Evolutionary conservation across 2,888 invertebrate species (phyloP).

Genomic region (Lasioglossum zephyrum): DNA sequence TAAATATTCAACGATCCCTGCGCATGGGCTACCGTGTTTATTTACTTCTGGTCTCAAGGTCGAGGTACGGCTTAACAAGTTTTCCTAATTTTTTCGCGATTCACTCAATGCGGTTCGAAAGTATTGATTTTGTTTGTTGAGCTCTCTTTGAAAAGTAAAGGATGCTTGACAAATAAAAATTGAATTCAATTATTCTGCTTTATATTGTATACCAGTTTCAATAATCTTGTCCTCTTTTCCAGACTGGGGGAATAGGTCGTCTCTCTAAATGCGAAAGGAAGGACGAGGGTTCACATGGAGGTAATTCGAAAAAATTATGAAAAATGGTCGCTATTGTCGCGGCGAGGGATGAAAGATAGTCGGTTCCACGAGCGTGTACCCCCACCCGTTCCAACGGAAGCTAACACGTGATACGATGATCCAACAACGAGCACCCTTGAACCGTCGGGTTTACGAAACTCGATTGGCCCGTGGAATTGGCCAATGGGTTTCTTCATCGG

Average conservation of each 20-base stretch:
- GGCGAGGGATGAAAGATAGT: conserved; percentile 1
- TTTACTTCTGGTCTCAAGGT: neutral
- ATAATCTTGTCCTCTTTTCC: neutral
- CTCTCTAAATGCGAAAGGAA: neutral
- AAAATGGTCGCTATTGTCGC: neutral
- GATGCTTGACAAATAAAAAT: too few relatives aligned
- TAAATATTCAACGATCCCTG: neutral
- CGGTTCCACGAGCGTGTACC: neutral
- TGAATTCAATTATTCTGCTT: too few relatives aligned
- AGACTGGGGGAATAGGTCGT: neutral
- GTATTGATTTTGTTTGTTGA: neutral
- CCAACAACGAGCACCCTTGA: conserved; percentile 3
- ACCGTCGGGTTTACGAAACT: conserved; percentile 1
- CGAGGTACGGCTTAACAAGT: neutral
- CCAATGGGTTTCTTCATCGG: conserved; percentile 5
- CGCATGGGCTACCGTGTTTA: neutral
- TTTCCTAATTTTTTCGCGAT: neutral
- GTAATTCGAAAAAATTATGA: neutral
- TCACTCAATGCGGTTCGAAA: neutral
- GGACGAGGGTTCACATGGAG: neutral
- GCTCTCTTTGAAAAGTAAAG: neutral
- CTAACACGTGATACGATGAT: neutral
- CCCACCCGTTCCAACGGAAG: neutral
- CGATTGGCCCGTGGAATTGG: neutral
- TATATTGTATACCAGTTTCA: too few relatives aligned